Percentiles rank a stretch among this genome's conserved stretches.
Conservation (phyloP, 2,888 invertebrate genomes). For the Dryadula phaetusa region DNA sequence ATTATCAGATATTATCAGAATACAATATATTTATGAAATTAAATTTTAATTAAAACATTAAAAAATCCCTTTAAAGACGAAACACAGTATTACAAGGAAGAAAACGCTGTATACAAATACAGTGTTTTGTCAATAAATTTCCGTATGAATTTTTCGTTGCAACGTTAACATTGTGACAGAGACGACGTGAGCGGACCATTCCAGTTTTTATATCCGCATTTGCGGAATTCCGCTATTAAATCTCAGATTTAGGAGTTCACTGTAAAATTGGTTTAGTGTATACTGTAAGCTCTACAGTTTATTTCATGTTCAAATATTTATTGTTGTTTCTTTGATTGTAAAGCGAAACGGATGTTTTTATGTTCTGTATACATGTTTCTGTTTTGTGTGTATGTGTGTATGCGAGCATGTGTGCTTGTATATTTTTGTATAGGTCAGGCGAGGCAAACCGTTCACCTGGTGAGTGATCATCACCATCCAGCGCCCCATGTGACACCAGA, state of each 20-base stretch:
- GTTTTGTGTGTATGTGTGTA: neutral
- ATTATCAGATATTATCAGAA: too few relatives aligned
- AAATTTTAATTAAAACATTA: neutral
- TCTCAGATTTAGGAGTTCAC: slow-evolving; percentile 6
- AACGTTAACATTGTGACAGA: slow-evolving; percentile 44
- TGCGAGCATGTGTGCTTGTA: neutral
- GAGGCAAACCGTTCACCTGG: too few relatives aligned
- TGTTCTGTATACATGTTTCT: neutral
- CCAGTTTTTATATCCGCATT: slow-evolving; percentile 28
- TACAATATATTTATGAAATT: neutral
- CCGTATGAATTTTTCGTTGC: slow-evolving; percentile 46
- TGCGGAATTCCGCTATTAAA: slow-evolving; percentile 23
- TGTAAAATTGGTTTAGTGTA: slow-evolving; percentile 9
- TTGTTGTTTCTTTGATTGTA: neutral
- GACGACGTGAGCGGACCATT: slow-evolving; percentile 35
- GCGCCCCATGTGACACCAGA: too few relatives aligned
- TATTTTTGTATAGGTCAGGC: too few relatives aligned
- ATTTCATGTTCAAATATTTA: neutral
- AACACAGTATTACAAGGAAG: neutral
- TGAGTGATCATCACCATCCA: too few relatives aligned
- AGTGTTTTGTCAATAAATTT: slow-evolving; percentile 41
- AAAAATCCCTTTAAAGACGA: neutral
- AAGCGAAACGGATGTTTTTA: neutral
- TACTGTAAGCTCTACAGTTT: neutral
- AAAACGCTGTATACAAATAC: too few relatives aligned